Percentiles rank a stretch among this genome's conserved stretches.
Evolutionary conservation across 2,888 invertebrate species (phyloP).

Genomic region (Gari tellinella): DNA sequence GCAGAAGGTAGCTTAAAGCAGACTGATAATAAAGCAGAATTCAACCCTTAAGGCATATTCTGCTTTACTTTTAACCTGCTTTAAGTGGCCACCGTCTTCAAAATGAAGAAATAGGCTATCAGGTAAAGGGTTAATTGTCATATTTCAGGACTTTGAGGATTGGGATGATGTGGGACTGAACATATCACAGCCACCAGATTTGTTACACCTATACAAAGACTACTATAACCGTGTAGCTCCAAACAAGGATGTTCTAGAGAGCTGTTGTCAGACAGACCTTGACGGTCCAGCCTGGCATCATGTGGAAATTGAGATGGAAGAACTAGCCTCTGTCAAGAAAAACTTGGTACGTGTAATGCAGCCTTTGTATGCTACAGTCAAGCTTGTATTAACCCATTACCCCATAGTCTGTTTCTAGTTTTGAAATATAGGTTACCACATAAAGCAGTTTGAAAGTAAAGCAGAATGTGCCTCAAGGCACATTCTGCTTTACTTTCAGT

Average conservation of each 20-base stretch:
- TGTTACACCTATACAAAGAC: conserved; percentile 86
- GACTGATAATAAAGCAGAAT: too few species aligned
- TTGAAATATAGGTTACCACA: too few species aligned
- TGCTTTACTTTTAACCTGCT: too few species aligned
- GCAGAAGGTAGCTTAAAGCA: too few species aligned
- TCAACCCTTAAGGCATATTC: too few species aligned
- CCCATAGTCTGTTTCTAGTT: not conserved
- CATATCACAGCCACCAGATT: conserved; percentile 91
- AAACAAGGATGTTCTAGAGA: conserved; percentile 66
- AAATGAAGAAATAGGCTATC: too few species aligned
- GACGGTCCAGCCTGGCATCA: conserved; percentile 57
- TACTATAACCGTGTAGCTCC: conserved; percentile 80
- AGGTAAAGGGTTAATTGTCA: not conserved
- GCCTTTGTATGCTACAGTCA: not conserved
- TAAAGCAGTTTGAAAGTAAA: too few species aligned
- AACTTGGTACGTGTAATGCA: conserved; percentile 65
- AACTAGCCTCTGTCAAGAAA: conserved; percentile 61
- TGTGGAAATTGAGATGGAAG: conserved; percentile 46
- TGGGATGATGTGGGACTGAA: conserved; percentile 97
- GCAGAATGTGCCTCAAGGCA: too few species aligned
- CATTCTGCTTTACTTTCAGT: too few species aligned
- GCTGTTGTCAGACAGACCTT: conserved; percentile 70
- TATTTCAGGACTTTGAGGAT: conserved; percentile 91
- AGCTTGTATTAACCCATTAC: conserved; percentile 1
- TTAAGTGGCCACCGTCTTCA: too few species aligned